Percentiles rank a stretch among this genome's conserved stretches.
Evolutionary conservation across 1,140 invertebrate genomes (phyloP).

Genomic region (Bombus impatiens): DNA sequence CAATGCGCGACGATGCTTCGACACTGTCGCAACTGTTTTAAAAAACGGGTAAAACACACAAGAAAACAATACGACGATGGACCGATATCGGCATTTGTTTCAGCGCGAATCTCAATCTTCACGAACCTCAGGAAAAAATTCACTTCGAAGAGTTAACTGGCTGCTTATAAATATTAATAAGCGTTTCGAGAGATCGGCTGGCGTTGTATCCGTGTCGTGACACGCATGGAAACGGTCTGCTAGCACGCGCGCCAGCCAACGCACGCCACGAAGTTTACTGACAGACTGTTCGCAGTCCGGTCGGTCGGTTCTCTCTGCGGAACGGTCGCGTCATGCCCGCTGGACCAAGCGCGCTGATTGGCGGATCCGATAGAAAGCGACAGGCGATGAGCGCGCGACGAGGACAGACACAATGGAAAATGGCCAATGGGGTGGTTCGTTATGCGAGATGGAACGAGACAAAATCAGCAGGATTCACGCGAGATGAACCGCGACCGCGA

Average conservation of each 20-base stretch:
- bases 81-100: conserved; percentile 12
- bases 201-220: conserved; percentile 44
- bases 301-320: conserved; percentile 40
- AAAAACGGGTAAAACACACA: not conserved
- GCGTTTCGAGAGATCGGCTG: conserved; percentile 11
- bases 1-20: not conserved
- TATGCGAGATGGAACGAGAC: conserved; percentile 46
- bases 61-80: not conserved
- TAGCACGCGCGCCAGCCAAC: conserved; percentile 29
- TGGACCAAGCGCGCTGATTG: conserved; percentile 63
- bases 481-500: not conserved
- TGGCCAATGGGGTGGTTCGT: conserved; percentile 44
- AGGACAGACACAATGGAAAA: conserved; percentile 29
- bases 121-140: not conserved
- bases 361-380: conserved; percentile 36
- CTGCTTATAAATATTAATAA: conserved; percentile 29
- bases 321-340: conserved; percentile 55
- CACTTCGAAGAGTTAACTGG: conserved; percentile 6
- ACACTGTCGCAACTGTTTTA: conserved; percentile 19
- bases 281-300: conserved; percentile 56
- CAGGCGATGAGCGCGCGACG: not conserved
- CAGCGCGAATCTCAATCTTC: not conserved
- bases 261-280: conserved; percentile 52
- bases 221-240: conserved; percentile 39
- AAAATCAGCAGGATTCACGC: not conserved